Base-by-base conservation (phyloP, 2,888 invertebrate genomes). In the Polydrusus tereticollis region DNA sequence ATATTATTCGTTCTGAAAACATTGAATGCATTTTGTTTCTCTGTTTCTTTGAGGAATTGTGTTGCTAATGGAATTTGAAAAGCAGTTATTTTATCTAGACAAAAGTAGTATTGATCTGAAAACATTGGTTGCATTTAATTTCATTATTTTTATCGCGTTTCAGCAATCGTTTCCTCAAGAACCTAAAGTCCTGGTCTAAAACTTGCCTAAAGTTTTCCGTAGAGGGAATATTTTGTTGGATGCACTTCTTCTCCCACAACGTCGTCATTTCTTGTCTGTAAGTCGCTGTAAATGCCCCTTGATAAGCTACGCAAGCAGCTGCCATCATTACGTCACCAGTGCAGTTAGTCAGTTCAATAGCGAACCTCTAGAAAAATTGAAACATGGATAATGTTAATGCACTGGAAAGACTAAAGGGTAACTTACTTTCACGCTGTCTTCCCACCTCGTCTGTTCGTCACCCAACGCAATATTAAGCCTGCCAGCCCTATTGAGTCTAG, bases 271-370 rank as follows among this genome's bases (percentile, higher is more conserved):
- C 89, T 62, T 89, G 89, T 2, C 95, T 88, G 82, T 92, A 95
- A 65, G 84, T 86, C 52, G 90, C 88, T 0, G 96, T 95, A 82
- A 97, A 98, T 1, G 96, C 95, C 0, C 97, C 98, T 52, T 97
- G 88, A 86, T 98, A 98, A 0, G 97, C 96, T 43, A 98, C 92
- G 77, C 93, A 94, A 1, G 93, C 94, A 0, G 97, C 92, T 0
- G 96, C 94, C 16, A 97, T 89, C 36, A 98, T 87, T 5, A 95
- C 93, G 84, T 98, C 96, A 0, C 97, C 98, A 0, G 93, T 90
- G 2, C 96, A 88, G 83, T 94, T 93, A 75, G 88, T 85, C 57
- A 95, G 86, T 79, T 92, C 90, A 0, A 86, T 83, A 0, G 92
- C 91, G 38, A 95, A 89, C 2, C 86, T 86, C 89, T 92, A 79